phyloP scores from a whole-genome alignment of 2,797 vertebrate genomes.

The Clarias laeviceps region DNA sequence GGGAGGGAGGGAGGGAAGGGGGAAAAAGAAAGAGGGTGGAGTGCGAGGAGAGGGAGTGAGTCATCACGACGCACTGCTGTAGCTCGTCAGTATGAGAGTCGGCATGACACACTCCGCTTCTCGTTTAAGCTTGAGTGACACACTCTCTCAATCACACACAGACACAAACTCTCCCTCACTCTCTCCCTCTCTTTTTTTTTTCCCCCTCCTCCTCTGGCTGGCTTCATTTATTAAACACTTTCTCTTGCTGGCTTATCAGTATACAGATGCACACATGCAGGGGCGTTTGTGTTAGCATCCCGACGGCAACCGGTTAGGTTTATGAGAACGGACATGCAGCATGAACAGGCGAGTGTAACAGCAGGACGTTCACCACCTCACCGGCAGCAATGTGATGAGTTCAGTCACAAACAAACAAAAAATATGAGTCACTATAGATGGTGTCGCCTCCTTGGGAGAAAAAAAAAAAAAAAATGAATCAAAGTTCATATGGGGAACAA shows the following conservation, averaged over 20 bases:
- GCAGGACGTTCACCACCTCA: constrained; percentile 4
- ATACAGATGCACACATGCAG: constrained; percentile 1
- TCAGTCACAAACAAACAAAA: not conserved
- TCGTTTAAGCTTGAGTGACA: constrained; percentile 18
- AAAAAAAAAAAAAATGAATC: not conserved
- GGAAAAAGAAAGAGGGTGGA: not conserved
- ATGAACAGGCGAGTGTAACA: constrained; percentile 1
- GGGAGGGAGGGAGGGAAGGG: not conserved
- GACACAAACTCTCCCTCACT: constrained; percentile 5
- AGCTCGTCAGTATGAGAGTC: constrained; percentile 33
- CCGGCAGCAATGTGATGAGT: constrained; percentile 20
- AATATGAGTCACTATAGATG: not conserved
- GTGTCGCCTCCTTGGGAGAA: not conserved
- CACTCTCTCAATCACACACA: not conserved
- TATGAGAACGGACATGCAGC: constrained; percentile 9
- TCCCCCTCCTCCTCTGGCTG: no score
- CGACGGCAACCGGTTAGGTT: not conserved
- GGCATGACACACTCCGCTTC: constrained; percentile 26
- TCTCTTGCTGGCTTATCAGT: not conserved
- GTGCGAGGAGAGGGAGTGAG: constrained; percentile 47
- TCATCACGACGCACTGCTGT: constrained; percentile 50
- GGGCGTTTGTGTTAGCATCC: not conserved
- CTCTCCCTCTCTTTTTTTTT: no score
- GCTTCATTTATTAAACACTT: not conserved
- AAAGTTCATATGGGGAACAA: not conserved